Evolutionary conservation across 2,888 invertebrate genomes (phyloP).

Genomic region (Phasia obesa): DNA sequence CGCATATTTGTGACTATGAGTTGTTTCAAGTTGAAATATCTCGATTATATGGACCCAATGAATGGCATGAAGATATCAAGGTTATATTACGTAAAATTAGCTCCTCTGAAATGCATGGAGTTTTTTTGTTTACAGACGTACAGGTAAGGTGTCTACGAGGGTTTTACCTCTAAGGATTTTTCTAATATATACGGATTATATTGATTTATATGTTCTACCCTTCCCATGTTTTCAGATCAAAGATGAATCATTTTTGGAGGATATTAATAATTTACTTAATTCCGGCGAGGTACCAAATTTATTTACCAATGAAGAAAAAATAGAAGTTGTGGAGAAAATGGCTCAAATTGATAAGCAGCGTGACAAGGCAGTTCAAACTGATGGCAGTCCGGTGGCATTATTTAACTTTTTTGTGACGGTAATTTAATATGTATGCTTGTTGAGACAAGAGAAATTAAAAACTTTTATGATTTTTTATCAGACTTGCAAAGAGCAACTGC

Average conservation of each 20-base stretch:
- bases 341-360: slow-evolving; percentile 93
- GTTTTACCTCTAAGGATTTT: background rate
- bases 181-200: no score
- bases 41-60: slow-evolving; percentile 90
- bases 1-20: slow-evolving; percentile 97
- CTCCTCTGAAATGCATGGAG: slow-evolving; percentile 92
- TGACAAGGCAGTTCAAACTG: slow-evolving; percentile 93
- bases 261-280: slow-evolving; percentile 95
- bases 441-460: background rate
- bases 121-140: slow-evolving; percentile 94
- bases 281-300: slow-evolving; percentile 97
- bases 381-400: slow-evolving; percentile 94
- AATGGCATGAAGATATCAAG: slow-evolving; percentile 97
- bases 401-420: slow-evolving; percentile 92
- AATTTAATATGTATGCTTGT: slow-evolving; percentile 12
- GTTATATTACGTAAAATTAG: slow-evolving; percentile 90
- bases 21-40: slow-evolving; percentile 96
- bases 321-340: slow-evolving; percentile 97
- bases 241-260: slow-evolving; percentile 96
- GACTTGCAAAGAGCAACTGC: slow-evolving; percentile 94
- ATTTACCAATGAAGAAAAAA: slow-evolving; percentile 92
- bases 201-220: no score
- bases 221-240: slow-evolving; percentile 93
- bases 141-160: slow-evolving; percentile 85
- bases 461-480: slow-evolving; percentile 77